phyloP scores from a whole-genome alignment of 1,140 invertebrate genomes.

The Onthophagus taurus region DNA sequence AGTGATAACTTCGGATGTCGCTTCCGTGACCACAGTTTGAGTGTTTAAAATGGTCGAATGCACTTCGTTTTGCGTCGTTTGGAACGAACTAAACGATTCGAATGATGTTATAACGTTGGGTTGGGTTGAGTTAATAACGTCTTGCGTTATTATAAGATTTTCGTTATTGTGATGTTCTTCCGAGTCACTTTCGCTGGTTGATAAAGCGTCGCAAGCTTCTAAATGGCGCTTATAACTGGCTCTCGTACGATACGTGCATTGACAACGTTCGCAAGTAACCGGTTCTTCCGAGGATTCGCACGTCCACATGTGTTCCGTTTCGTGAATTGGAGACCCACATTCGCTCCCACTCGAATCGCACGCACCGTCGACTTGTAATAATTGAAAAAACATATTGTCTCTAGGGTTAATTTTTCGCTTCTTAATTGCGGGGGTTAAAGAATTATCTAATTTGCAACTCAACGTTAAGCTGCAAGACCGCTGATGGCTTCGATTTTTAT shows the following conservation, averaged over 20 bases:
- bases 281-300: conserved; percentile 50
- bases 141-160: background rate
- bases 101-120: conserved; percentile 32
- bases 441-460: conserved; percentile 56
- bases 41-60: conserved; percentile 34
- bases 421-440: conserved; percentile 51
- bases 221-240: conserved; percentile 79
- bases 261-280: conserved; percentile 79
- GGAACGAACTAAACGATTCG: conserved; percentile 29
- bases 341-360: conserved; percentile 51
- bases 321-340: conserved; percentile 30
- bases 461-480: conserved; percentile 57
- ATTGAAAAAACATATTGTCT: conserved; percentile 34
- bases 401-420: conserved; percentile 49
- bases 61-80: conserved; percentile 30
- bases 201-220: conserved; percentile 63
- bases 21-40: conserved; percentile 25
- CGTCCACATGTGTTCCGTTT: conserved; percentile 23
- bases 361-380: conserved; percentile 62
- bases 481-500: conserved; percentile 45
- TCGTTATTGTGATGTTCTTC: conserved; percentile 27
- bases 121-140: conserved; percentile 28
- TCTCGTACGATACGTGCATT: conserved; percentile 79
- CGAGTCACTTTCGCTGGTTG: conserved; percentile 67
- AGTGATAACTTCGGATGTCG: conserved; percentile 22